Percentiles rank a stretch among this genome's conserved stretches.
Conservation (phyloP, 1,140 invertebrate genomes). For the Metopolophium dirhodum region DNA sequence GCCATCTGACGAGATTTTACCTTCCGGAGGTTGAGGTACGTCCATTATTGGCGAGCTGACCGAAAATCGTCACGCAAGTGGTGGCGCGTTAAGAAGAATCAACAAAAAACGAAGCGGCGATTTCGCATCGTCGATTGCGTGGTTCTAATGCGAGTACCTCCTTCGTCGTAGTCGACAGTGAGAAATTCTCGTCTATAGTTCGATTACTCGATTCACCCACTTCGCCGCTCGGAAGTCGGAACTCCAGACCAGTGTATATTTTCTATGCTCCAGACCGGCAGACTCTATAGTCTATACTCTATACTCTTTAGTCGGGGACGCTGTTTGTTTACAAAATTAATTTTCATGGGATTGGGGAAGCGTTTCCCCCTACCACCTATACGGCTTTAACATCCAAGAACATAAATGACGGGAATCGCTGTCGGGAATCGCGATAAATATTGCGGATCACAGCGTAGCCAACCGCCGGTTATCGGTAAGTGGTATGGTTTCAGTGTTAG, state of each 20-base stretch:
- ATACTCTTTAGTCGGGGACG: no score
- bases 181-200: background rate
- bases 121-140: background rate
- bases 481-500: background rate
- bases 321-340: slow-evolving; percentile 45
- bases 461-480: background rate
- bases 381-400: background rate
- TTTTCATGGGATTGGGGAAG: background rate
- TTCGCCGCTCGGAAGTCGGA: background rate
- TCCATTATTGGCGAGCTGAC: slow-evolving; percentile 61
- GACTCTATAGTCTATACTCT: no score
- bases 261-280: no score
- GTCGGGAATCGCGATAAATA: background rate
- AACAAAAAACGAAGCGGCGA: background rate
- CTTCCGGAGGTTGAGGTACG: slow-evolving; percentile 64
- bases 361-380: background rate
- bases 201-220: background rate
- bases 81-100: background rate
- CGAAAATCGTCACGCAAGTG: no score
- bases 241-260: no score
- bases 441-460: background rate
- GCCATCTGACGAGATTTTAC: slow-evolving; percentile 59
- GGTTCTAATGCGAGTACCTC: background rate
- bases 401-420: background rate
- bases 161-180: background rate